phyloP scores from a whole-genome alignment of 92 coral and sea anemone species.

The Parazoanthus swiftii region DNA sequence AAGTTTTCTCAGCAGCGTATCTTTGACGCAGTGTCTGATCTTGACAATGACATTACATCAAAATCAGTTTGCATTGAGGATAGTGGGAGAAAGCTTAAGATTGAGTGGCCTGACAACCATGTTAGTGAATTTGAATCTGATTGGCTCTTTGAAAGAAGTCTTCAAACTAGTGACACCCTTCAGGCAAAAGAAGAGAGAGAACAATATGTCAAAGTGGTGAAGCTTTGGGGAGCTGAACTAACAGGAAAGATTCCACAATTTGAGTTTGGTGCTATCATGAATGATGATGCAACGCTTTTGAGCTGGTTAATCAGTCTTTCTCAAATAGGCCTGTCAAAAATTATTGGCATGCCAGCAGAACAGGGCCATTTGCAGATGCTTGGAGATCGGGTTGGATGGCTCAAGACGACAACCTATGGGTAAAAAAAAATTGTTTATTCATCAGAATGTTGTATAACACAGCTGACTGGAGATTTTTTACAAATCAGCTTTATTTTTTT shows the following conservation, averaged over 20 bases:
- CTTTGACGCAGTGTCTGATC: constrained; percentile 57
- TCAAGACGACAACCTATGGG: constrained; percentile 77
- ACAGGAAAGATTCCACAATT: constrained; percentile 58
- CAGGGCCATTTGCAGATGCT: constrained; percentile 73
- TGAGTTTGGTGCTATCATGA: constrained; percentile 61
- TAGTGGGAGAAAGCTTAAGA: constrained; percentile 51
- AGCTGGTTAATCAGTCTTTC: constrained; percentile 67
- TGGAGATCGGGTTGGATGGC: constrained; percentile 68
- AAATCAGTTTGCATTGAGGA: constrained; percentile 50
- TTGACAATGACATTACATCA: constrained; percentile 44
- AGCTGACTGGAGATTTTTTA: too few species aligned
- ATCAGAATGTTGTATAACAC: too few species aligned
- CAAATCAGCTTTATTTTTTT: too few species aligned
- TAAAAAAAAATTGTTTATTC: background rate
- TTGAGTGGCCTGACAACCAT: constrained; percentile 80
- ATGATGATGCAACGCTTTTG: constrained; percentile 58
- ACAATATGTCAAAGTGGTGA: constrained; percentile 53
- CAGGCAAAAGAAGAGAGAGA: constrained; percentile 1
- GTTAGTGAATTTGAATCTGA: constrained; percentile 65
- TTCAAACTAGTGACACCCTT: constrained; percentile 43
- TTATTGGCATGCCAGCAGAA: constrained; percentile 69
- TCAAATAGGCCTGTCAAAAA: constrained; percentile 64
- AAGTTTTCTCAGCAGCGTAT: constrained; percentile 63
- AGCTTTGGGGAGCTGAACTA: constrained; percentile 74
- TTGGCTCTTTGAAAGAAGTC: constrained; percentile 56